Base-by-base conservation (phyloP, 2,113 vertebrate genomes). In the Enhydra lutris region DNA sequence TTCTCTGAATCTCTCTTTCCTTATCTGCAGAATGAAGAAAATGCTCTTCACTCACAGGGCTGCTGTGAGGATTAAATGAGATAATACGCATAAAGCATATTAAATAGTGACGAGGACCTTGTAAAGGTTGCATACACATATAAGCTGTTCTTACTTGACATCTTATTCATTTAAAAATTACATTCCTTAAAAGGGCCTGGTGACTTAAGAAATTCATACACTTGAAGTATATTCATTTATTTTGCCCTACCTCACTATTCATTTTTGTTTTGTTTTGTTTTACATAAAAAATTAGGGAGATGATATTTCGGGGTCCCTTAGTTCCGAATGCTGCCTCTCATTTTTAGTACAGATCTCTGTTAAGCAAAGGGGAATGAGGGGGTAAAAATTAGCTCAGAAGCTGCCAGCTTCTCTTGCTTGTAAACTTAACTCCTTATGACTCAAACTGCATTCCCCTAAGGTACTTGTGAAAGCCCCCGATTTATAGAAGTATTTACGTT, bases 401-500 rank as follows among this genome's bases (percentile, higher is more conserved):
- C 59, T 71, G n/a, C 65, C 7, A 63, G n/a, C 23, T 57, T 52
- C 82, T 17, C 31, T 52, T 61, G 29, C 79, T 96, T 92, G 63
- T 87, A 88, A 97, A 92, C 74, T 4, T 59, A 90, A 93, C 87
- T 90, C 69, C 3, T 1, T 52, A 34, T 76, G 61, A 89, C n/a
- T 65, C 80, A 89, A 84, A 24, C 57, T 76, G 36, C 18, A 39
- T 63, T 76, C 82, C 78, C 45, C 59, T 31, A 87, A 59, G 88
- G 20, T 6, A 59, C 74, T 12, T 73, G n/a, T 31, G 74, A 91
- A 97, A 92, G 69, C 55, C 67, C 50, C 80, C 1, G 13, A 82
- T 89, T 89, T 73, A 92, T 13, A 47, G 23, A 95, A 80, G 57
- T 61, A 61, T 92, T 96, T 95, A 91, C 81, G 91, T 95, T 73